Percentiles rank a stretch among this genome's conserved stretches.
Evolutionary conservation across 2,113 vertebrate species (phyloP).

Genomic region (Rhinogobius similis): DNA sequence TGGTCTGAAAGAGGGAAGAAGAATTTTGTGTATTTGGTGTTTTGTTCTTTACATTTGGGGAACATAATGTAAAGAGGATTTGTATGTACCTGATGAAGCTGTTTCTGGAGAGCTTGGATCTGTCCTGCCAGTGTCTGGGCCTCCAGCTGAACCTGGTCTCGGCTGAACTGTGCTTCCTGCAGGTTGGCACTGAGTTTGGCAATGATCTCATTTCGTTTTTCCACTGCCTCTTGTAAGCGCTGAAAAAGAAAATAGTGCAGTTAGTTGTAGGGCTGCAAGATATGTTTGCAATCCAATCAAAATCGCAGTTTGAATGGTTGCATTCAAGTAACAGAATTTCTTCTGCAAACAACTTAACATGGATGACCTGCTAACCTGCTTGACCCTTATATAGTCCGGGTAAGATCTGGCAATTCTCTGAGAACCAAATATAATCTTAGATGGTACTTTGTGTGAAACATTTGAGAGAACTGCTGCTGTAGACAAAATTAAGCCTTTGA

Average conservation of each 20-base stretch:
- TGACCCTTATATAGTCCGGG: too few species aligned
- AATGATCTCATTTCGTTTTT: constrained; percentile 84
- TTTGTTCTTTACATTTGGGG: not conserved
- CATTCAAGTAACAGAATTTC: not conserved
- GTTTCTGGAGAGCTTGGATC: constrained; percentile 79
- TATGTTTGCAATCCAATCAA: too few species aligned
- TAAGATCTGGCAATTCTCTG: too few species aligned
- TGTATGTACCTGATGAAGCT: constrained; percentile 79
- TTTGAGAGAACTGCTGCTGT: too few species aligned
- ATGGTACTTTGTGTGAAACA: too few species aligned
- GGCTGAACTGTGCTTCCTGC: constrained; percentile 72
- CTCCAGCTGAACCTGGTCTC: constrained; percentile 79
- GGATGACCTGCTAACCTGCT: too few species aligned
- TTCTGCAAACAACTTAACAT: too few species aligned
- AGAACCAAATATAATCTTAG: too few species aligned
- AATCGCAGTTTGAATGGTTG: too few species aligned
- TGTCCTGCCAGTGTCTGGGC: constrained; percentile 70
- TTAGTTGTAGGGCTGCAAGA: not conserved
- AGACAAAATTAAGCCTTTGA: too few species aligned
- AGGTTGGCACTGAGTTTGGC: constrained; percentile 78
- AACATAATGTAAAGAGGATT: not conserved
- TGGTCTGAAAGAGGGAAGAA: constrained; percentile 68
- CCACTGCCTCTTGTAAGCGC: constrained; percentile 78
- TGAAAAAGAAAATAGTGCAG: constrained; percentile 26
- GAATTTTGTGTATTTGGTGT: not conserved